Conservation (phyloP, 2,113 vertebrate species). For the Scomber colias region DNA sequence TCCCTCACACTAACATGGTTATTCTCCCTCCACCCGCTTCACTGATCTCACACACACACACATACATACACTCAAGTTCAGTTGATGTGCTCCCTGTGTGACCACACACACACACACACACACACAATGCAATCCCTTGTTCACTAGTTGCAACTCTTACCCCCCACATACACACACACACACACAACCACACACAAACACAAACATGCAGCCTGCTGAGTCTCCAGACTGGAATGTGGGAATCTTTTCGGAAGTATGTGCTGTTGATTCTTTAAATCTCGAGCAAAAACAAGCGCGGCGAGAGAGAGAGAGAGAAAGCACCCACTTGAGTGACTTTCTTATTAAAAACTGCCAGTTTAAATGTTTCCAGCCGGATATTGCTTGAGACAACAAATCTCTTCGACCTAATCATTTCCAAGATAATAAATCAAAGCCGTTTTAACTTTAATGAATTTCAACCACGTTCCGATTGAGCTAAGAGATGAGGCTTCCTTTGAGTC, state of each 20-base stretch:
- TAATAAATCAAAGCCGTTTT: constrained; percentile 78
- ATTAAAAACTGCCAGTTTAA: constrained; percentile 71
- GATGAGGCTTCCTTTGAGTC: constrained; percentile 69
- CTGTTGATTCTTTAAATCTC: constrained; percentile 53
- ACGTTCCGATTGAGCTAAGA: constrained; percentile 63
- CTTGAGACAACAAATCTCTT: constrained; percentile 73
- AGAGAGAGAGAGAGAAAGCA: constrained; percentile 13
- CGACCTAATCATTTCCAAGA: constrained; percentile 71
- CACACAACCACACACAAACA: neutral
- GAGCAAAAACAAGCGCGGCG: constrained; percentile 49
- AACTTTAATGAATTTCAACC: constrained; percentile 78
- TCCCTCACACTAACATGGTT: constrained; percentile 79
- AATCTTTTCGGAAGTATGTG: constrained; percentile 12
- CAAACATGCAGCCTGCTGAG: neutral
- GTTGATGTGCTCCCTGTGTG: constrained; percentile 18
- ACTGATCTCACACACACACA: constrained; percentile 53
- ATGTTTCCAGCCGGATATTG: constrained; percentile 74
- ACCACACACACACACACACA: neutral
- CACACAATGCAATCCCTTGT: constrained; percentile 10
- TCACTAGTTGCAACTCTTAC: constrained; percentile 19
- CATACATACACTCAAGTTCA: constrained; percentile 31
- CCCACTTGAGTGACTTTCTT: constrained; percentile 63
- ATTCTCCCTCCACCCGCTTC: constrained; percentile 72
- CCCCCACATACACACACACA: neutral
- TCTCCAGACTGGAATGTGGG: constrained; percentile 38